These are phyloP conservation scores for Dysdera silvatica DNA, from an alignment of 1,140 invertebrate genomes.

Conservation along the genomic window DNA sequence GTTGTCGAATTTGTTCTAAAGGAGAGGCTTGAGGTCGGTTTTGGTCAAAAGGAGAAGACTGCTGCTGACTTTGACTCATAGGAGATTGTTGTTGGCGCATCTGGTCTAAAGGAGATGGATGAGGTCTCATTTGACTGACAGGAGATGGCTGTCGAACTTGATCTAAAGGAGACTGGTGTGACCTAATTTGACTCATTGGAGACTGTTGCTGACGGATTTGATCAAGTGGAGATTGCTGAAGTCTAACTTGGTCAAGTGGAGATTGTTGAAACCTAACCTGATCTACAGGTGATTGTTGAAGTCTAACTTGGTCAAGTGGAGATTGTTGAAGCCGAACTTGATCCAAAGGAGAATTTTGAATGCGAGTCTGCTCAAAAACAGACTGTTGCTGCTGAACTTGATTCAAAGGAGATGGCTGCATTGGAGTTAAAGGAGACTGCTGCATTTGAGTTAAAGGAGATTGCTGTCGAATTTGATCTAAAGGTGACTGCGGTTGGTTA, in stretches of 20 bases:
- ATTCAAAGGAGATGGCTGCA: neutral
- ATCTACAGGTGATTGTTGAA: conserved; percentile 2
- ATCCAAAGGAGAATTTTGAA: conserved; percentile 10
- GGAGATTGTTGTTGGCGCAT: conserved; percentile 1
- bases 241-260: neutral
- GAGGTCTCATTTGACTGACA: neutral
- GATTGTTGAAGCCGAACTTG: neutral
- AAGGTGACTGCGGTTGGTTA: no score
- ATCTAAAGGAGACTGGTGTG: neutral
- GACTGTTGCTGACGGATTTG: no score
- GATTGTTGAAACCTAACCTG: neutral
- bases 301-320: neutral
- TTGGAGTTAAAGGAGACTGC: neutral
- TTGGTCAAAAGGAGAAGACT: neutral
- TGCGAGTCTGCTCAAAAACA: neutral
- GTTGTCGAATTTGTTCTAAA: neutral
- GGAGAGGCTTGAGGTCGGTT: neutral
- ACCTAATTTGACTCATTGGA: conserved; percentile 38
- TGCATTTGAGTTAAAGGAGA: neutral
- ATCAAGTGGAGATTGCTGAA: neutral
- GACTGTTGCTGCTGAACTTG: neutral
- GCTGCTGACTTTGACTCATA: conserved; percentile 38
- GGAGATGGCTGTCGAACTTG: neutral
- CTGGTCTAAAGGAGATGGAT: neutral
- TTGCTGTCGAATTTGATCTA: no score